Conservation (phyloP, 2,888 invertebrate species). For the Apocheima hispidaria region DNA sequence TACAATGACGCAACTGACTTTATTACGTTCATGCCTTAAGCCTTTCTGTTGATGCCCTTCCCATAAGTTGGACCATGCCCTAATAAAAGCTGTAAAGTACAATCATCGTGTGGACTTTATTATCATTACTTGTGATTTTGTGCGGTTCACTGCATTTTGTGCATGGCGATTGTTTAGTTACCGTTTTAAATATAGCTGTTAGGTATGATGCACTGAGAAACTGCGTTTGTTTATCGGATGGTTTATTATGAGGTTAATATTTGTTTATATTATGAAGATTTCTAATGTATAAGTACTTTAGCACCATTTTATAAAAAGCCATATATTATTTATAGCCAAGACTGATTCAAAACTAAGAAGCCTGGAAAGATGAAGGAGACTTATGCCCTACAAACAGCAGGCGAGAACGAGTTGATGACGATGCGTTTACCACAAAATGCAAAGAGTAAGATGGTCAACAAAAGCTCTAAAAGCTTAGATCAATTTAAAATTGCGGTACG, state of each 20-base stretch:
- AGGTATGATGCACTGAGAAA: constrained; percentile 28
- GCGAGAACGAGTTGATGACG: background rate
- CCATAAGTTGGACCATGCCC: constrained; percentile 27
- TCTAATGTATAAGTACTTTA: constrained; percentile 7
- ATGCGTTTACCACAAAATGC: too few relatives aligned
- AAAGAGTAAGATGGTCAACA: background rate
- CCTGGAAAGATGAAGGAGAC: background rate
- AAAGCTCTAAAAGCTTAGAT: background rate
- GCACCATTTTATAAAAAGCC: too few relatives aligned
- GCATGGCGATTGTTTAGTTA: constrained; percentile 53
- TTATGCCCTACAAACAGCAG: background rate
- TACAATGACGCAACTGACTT: too few relatives aligned
- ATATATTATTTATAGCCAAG: too few relatives aligned
- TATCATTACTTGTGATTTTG: constrained; percentile 50
- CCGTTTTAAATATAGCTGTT: constrained; percentile 46
- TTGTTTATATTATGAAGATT: constrained; percentile 9
- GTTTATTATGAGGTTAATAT: constrained; percentile 14
- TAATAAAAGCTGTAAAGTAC: constrained; percentile 46
- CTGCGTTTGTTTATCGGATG: constrained; percentile 21
- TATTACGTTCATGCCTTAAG: too few relatives aligned
- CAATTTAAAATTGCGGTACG: background rate
- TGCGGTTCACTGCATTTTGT: constrained; percentile 51
- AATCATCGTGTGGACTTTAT: constrained; percentile 47
- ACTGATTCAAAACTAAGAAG: background rate
- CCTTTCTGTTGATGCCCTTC: too few relatives aligned